A percentile compares a stretch with the other conserved stretches of the same genome.
Evolutionary conservation across 2,113 vertebrate species (phyloP).

Genomic region (Craseonycteris thonglongyai): DNA sequence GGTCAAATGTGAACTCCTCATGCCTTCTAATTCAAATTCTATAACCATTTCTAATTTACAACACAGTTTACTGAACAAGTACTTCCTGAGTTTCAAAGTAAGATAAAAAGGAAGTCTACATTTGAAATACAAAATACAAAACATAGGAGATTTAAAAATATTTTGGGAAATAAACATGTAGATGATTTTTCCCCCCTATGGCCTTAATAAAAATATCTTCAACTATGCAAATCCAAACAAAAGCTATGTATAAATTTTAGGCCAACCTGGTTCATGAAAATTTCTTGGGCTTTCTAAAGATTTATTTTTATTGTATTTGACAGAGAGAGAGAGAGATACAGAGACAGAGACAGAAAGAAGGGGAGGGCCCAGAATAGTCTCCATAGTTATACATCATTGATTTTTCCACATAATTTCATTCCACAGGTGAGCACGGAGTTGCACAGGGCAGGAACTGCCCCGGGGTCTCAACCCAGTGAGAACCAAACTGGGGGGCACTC

Average conservation of each 20-base stretch:
- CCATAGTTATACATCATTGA: no score
- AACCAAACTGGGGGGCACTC: no score
- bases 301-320: no score
- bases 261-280: not conserved
- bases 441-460: no score
- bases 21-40: not conserved
- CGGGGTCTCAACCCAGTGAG: no score
- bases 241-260: not conserved
- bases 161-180: not conserved
- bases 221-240: not conserved
- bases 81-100: conserved; percentile 1
- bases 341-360: no score
- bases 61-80: not conserved
- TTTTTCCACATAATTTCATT: no score
- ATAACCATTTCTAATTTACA: not conserved
- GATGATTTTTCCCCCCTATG: not conserved
- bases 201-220: not conserved
- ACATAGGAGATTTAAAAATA: not conserved
- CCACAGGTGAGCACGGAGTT: no score
- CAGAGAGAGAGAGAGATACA: no score
- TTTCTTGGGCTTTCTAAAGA: conserved; percentile 53
- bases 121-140: not conserved
- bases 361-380: no score
- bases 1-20: not conserved
- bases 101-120: not conserved